phyloP scores from a whole-genome alignment of 2,113 vertebrate genomes.

The Megaceryle torquata region DNA sequence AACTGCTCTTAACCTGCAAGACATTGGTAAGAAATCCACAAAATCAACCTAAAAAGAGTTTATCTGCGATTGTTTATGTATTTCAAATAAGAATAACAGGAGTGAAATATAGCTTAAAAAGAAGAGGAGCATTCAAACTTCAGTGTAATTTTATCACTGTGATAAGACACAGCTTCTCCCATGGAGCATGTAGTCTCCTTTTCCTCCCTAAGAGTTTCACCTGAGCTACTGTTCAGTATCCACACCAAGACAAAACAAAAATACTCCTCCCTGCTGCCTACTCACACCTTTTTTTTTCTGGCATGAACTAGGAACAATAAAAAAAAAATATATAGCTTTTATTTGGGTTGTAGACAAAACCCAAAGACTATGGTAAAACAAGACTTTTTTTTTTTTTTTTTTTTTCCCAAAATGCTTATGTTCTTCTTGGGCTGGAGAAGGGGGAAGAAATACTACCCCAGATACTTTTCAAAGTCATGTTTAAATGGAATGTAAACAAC shows the following conservation, averaged over 20 bases:
- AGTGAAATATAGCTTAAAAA: not conserved
- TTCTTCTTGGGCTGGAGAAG: not conserved
- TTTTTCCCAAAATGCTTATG: not conserved
- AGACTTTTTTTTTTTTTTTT: not conserved
- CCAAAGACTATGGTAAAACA: not conserved
- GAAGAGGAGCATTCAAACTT: not conserved
- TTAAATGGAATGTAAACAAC: not conserved
- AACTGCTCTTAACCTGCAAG: not conserved
- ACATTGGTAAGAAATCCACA: not conserved
- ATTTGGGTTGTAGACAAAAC: not conserved
- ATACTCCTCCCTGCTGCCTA: not conserved
- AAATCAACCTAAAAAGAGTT: not conserved
- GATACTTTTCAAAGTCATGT: not conserved
- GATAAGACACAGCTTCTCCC: not conserved
- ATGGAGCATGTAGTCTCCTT: not conserved
- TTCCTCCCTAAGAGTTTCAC: not conserved
- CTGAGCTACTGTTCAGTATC: not conserved
- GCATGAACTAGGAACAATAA: not conserved
- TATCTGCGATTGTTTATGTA: rapidly evolving
- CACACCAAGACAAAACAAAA: not conserved
- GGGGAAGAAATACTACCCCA: not conserved
- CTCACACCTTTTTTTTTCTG: not conserved
- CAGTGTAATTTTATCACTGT: not conserved
- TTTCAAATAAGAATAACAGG: not conserved
- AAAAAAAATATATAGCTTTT: not conserved